Conservation (phyloP, 2,113 vertebrate species). For the Diphyllodes magnificus region DNA sequence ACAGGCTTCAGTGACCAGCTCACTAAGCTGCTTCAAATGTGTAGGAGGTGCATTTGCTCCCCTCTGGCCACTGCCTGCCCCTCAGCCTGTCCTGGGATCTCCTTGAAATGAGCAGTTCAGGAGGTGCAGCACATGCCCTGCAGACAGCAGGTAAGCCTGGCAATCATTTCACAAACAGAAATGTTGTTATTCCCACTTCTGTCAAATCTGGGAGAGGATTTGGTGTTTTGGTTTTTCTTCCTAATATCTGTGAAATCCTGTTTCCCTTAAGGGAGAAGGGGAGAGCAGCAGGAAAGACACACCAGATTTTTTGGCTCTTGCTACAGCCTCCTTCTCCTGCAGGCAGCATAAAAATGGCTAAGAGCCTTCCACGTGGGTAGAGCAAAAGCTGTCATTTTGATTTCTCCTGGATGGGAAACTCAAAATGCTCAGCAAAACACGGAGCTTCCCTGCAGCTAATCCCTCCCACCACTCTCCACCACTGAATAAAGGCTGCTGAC, state of each 20-base stretch:
- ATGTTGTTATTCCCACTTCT: background rate
- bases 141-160: background rate
- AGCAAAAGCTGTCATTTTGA: background rate
- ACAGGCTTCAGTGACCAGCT: background rate
- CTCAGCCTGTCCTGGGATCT: background rate
- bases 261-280: background rate
- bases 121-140: rapidly evolving
- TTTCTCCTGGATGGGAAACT: background rate
- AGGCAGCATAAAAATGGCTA: background rate
- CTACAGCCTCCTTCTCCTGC: background rate
- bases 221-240: rapidly evolving
- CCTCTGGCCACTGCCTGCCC: background rate
- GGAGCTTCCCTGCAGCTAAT: background rate
- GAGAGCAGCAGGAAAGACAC: background rate
- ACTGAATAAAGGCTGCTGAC: background rate
- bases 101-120: background rate
- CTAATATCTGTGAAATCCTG: background rate
- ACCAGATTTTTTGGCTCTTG: background rate
- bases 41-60: background rate
- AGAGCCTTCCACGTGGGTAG: background rate
- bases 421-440: background rate
- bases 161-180: background rate
- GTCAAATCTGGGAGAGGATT: background rate
- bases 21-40: background rate
- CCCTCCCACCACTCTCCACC: background rate